Base-by-base conservation (phyloP, 2,797 vertebrate species). In the Peromyscus nudipes region DNA sequence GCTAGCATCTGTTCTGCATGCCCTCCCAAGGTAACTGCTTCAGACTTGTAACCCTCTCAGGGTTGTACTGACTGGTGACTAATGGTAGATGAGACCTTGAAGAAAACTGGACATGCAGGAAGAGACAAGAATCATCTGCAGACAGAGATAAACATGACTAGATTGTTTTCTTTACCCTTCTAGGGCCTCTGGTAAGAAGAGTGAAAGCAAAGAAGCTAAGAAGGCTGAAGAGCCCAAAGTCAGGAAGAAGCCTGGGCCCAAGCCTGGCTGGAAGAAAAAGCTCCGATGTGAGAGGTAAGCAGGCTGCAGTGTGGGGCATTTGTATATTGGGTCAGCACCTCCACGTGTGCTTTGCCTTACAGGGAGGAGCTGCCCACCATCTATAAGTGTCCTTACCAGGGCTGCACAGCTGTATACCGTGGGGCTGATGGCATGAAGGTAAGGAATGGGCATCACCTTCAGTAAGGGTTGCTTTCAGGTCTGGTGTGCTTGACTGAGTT, bases 321-420 rank as follows among this genome's bases (percentile, higher is more conserved):
- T n/a, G 34, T 0, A 0, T 0, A 4, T 0, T 0, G 4, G 60
- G 85, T 83, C 49, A 0, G 69, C 7, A 1, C 65, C 23, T 64
- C 83, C 95, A 97, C 0, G 0, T 14, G 16, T 76, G 37, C 89
- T 95, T 57, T 98, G 91, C 71, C 40, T 97, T 97, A 37, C 98
- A 99, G 99, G 97, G 99, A 99, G 98, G 99, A 99, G 98, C 99
- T 99, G 92, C 99, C 99, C 40, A 99, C 99, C 98, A 99, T 99
- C 98, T 99, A 99, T 98, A 99, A 99, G 99, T 99, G 99, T 99
- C 99, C 99, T 23, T 99, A 99, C 98, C 99, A 99, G 98, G 99
- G 99, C 94, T 99, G 99, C 89, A 99, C 99, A 0, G 99, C 99
- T 0, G 99, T 99, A 76, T 99, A 99, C 96, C 98, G 99, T 91